phyloP scores from a whole-genome alignment of 2,113 vertebrate species.

The Petromus typicus region DNA sequence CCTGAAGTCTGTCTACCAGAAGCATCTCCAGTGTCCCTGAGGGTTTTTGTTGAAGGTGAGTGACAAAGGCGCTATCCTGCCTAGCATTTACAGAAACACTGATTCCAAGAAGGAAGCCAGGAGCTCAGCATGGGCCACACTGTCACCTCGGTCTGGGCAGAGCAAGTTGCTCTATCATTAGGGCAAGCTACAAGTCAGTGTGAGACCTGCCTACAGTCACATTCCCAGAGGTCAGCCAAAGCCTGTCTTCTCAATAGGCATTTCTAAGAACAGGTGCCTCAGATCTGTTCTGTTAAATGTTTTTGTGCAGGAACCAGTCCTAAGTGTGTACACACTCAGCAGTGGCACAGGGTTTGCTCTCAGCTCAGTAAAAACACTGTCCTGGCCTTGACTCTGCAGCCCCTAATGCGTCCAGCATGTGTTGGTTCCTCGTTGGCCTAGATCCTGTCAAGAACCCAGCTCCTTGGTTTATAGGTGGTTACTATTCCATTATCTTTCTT shows the following conservation, averaged over 20 bases:
- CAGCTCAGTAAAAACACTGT: rapidly evolving
- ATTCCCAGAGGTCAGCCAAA: not conserved
- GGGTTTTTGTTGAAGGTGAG: not conserved
- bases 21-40: not conserved
- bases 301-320: not conserved
- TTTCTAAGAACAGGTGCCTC: not conserved
- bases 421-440: not conserved
- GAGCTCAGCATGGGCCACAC: not conserved
- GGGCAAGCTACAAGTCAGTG: not conserved
- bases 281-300: not conserved
- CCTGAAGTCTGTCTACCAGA: not conserved
- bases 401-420: too few species aligned
- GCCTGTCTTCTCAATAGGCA: not conserved
- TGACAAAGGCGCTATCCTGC: not conserved
- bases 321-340: not conserved
- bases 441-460: not conserved
- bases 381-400: not conserved
- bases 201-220: not conserved
- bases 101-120: not conserved
- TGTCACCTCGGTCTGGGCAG: not conserved
- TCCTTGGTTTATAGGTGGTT: not conserved
- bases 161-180: not conserved
- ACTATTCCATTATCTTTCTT: not conserved
- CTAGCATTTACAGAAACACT: not conserved
- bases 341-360: not conserved